phyloP scores from a whole-genome alignment of 2,888 invertebrate species.

The Andricus curvator region DNA sequence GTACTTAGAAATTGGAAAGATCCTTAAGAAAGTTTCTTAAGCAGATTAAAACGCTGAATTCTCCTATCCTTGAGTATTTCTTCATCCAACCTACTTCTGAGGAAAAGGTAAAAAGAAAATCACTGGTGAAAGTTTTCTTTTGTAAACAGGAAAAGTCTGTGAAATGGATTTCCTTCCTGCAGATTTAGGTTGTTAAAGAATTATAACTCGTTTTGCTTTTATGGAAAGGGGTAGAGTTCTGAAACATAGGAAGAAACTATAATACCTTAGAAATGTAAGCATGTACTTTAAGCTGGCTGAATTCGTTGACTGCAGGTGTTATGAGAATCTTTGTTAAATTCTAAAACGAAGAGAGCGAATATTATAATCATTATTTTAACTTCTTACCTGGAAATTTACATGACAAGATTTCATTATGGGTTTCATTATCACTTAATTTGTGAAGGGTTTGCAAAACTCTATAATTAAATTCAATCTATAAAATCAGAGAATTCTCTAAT shows the following conservation, averaged over 20 bases:
- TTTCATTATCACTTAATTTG: background rate
- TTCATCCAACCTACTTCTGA: slow-evolving; percentile 25
- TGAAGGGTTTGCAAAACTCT: background rate
- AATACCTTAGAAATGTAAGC: background rate
- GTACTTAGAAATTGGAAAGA: slow-evolving; percentile 30
- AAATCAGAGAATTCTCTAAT: background rate
- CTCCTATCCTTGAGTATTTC: slow-evolving; percentile 26
- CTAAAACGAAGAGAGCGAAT: background rate
- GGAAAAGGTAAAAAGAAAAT: background rate
- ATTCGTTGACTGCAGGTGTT: slow-evolving; percentile 24
- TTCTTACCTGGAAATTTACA: background rate
- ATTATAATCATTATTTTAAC: background rate
- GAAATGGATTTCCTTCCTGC: slow-evolving; percentile 20
- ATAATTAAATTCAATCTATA: background rate
- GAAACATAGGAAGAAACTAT: background rate
- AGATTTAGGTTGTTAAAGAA: slow-evolving; percentile 13
- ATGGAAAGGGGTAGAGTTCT: background rate
- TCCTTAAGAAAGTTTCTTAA: slow-evolving; percentile 26
- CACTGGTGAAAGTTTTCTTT: slow-evolving; percentile 23
- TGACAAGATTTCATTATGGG: background rate
- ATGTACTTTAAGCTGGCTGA: slow-evolving; percentile 10
- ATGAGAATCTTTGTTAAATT: slow-evolving; percentile 7
- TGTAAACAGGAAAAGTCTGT: slow-evolving; percentile 27
- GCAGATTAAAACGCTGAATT: slow-evolving; percentile 35
- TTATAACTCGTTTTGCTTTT: slow-evolving; percentile 8